Evolutionary conservation across 2,888 invertebrate genomes (phyloP).

Genomic region (Glaucopsyche alexis): DNA sequence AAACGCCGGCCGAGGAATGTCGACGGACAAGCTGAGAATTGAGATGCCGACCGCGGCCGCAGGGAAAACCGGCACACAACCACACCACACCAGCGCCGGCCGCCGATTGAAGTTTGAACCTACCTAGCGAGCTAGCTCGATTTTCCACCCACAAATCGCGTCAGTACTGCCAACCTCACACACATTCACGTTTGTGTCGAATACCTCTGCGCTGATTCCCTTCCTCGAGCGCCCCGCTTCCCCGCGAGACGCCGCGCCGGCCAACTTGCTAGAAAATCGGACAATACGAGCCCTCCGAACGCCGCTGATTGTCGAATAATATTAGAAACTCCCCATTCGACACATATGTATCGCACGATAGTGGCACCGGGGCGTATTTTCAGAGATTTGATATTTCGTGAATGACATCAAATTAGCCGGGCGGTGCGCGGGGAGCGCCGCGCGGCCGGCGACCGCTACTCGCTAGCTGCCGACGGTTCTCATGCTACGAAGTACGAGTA

Average conservation of each 20-base stretch:
- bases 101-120: slow-evolving; percentile 52
- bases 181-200: slow-evolving; percentile 50
- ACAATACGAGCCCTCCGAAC: slow-evolving; percentile 30
- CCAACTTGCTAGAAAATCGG: slow-evolving; percentile 39
- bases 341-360: slow-evolving; percentile 39
- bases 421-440: slow-evolving; percentile 43
- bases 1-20: slow-evolving; percentile 69
- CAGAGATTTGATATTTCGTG: slow-evolving; percentile 61
- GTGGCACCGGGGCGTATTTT: slow-evolving; percentile 56
- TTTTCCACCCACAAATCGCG: slow-evolving; percentile 59
- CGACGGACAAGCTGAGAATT: slow-evolving; percentile 67
- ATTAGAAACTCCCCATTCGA: slow-evolving; percentile 29
- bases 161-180: slow-evolving; percentile 49
- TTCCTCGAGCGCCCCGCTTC: slow-evolving; percentile 59
- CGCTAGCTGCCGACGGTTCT: slow-evolving; percentile 43
- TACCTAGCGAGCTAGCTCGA: slow-evolving; percentile 49
- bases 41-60: slow-evolving; percentile 52
- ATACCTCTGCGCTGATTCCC: slow-evolving; percentile 67
- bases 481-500: no score
- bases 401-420: slow-evolving; percentile 67
- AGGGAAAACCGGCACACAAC: slow-evolving; percentile 52
- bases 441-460: slow-evolving; percentile 47
- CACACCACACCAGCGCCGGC: slow-evolving; percentile 47
- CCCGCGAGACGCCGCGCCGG: slow-evolving; percentile 52
- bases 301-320: slow-evolving; percentile 34